These are phyloP conservation scores for Drosophila borborema DNA, from an alignment of 2,888 invertebrate genomes.

Conservation along the genomic window DNA sequence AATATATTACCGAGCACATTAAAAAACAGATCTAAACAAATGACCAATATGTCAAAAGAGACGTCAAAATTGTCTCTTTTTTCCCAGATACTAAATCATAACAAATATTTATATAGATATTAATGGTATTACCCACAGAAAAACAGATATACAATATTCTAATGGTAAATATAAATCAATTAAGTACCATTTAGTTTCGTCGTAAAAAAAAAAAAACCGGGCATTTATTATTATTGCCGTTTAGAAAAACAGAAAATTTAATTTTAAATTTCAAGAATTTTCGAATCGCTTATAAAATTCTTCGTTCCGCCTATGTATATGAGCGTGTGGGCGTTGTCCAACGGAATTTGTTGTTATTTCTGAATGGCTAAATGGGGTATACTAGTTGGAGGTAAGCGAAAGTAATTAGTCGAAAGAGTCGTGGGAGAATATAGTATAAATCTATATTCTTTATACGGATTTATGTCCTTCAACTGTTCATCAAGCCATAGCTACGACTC, in stretches of 20 bases:
- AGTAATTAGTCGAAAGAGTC: not conserved
- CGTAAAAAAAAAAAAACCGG: conserved; percentile 34
- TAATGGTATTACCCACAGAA: not conserved
- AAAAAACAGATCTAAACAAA: conserved; percentile 60
- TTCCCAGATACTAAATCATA: conserved; percentile 43
- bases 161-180: conserved; percentile 66
- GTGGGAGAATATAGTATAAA: not conserved
- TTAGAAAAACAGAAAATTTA: conserved; percentile 44
- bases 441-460: not conserved
- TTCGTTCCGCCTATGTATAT: not conserved
- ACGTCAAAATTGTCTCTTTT: conserved; percentile 60
- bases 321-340: conserved; percentile 18
- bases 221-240: conserved; percentile 56
- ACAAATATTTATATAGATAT: conserved; percentile 4
- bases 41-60: conserved; percentile 71
- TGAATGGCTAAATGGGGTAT: not conserved
- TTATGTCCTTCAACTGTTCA: too few relatives aligned
- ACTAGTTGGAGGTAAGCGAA: not conserved
- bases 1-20: conserved; percentile 53
- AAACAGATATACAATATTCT: conserved; percentile 12
- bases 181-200: conserved; percentile 23
- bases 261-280: conserved; percentile 65
- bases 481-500: too few relatives aligned
- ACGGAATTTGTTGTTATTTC: not conserved
- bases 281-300: conserved; percentile 80